Percentiles rank a stretch among this genome's conserved stretches.
These are phyloP conservation scores for Orestias chungarensis DNA, from an alignment of 2,797 vertebrate species.

Conservation along the genomic window DNA sequence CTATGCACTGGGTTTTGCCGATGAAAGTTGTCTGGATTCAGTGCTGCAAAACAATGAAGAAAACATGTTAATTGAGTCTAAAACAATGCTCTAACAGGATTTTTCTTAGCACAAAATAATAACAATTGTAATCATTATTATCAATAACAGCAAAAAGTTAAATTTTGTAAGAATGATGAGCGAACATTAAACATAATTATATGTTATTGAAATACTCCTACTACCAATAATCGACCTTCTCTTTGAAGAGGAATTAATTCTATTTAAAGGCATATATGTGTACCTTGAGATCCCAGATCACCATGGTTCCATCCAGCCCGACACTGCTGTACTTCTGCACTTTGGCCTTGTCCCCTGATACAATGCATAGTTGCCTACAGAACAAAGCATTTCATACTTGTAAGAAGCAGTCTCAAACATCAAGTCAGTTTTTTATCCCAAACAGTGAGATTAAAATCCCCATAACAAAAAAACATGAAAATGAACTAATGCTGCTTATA, in stretches of 20 bases:
- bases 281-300: slow-evolving; percentile 82
- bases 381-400: slow-evolving; percentile 16
- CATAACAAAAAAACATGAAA: too few species aligned
- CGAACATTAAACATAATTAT: too few species aligned
- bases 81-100: neutral
- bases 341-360: slow-evolving; percentile 65
- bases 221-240: too few species aligned
- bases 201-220: too few species aligned
- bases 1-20: neutral
- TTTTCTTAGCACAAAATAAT: neutral
- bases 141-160: too few species aligned
- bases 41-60: slow-evolving; percentile 41
- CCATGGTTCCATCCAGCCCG: slow-evolving; percentile 81
- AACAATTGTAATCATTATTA: neutral
- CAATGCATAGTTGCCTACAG: slow-evolving; percentile 71
- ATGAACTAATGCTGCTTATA: too few species aligned
- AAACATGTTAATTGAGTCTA: slow-evolving; percentile 15
- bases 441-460: too few species aligned
- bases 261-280: too few species aligned
- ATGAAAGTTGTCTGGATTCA: slow-evolving; percentile 15
- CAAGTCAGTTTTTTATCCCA: neutral
- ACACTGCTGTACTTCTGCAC: slow-evolving; percentile 81
- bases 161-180: too few species aligned
- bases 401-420: neutral
- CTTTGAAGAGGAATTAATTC: too few species aligned